Evolutionary conservation across 2,113 vertebrate species (phyloP).

Genomic region (Morone chrysops): DNA sequence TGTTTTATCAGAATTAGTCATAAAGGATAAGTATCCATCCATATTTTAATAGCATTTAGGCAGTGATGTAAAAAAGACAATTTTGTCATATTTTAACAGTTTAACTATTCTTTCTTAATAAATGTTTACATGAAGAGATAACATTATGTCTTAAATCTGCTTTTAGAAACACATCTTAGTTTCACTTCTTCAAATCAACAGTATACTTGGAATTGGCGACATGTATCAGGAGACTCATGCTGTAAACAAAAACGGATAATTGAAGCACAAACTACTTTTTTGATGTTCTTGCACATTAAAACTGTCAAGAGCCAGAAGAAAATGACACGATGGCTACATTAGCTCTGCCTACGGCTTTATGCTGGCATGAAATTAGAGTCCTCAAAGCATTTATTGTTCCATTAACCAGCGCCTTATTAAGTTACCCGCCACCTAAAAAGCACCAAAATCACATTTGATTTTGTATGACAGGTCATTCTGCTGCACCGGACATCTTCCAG

Average conservation of each 20-base stretch:
- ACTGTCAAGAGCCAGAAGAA: not conserved
- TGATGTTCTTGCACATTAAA: not conserved
- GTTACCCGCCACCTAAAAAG: conserved; percentile 13
- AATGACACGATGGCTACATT: not conserved
- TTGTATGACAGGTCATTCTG: not conserved
- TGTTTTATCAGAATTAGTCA: not conserved
- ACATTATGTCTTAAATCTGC: not conserved
- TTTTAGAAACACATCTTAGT: not conserved
- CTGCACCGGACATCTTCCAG: not conserved
- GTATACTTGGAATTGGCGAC: no score
- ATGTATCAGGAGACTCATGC: no score
- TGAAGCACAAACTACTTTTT: not conserved
- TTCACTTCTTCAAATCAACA: not conserved
- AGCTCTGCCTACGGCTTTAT: not conserved
- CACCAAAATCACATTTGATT: conserved; percentile 15
- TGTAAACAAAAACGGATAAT: not conserved
- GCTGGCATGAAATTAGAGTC: conserved; percentile 1
- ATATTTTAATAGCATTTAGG: not conserved
- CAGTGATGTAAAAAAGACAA: no score
- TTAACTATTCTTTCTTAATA: not conserved
- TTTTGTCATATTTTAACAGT: not conserved
- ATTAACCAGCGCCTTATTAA: conserved; percentile 5
- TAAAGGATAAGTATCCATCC: not conserved
- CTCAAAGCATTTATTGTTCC: not conserved
- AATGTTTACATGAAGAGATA: not conserved